Base-by-base conservation (phyloP, 2,888 invertebrate species). In the Pristionchus japonicus region DNA sequence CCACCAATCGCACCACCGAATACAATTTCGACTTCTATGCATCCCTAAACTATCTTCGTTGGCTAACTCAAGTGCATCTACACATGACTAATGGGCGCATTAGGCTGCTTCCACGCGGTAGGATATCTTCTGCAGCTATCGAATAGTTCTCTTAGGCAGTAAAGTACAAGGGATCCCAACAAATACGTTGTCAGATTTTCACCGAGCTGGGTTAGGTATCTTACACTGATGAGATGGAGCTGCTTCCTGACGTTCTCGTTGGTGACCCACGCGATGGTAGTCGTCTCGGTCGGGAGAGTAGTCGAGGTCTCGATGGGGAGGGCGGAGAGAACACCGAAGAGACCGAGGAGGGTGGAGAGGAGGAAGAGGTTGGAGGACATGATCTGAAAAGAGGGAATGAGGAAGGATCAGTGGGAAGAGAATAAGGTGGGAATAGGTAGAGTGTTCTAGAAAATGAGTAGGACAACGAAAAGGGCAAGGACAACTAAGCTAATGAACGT, bases 141-240 rank as follows among this genome's bases (percentile, higher is more conserved):
- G n/a, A n/a, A n/a, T n/a, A n/a, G n/a, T 47, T 47, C 47, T 47
- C 49, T 15, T 7, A 49, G 11, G 11, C 1, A 49, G 49, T 49
- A 15, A 4, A 49, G 1, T 13, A 67, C 67, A 31, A 67, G 31
- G n/a, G 31, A 3, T 34, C 67, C 9, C 7, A 15, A 67, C 31
- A 3, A 67, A 1, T 67, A 34, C n/a, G n/a, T n/a, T n/a, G 2
- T 1, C 70, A 11, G 34, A 11, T 3, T 67, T 15, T 34, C 9
- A 43, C 74, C 11, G n/a, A n/a, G n/a, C 20, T 6, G n/a, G 74
- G 13, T 4, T 34, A 23, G 70, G 70, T 7, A 9, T 27, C 77
- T 77, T 20, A 77, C 77, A 77, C 27, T 77, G 77, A 77, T 77
- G n/a, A 77, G 77, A 17, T 77, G 13, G 77, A 77, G 43, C 43